Conservation (phyloP, 2,113 vertebrate species). For the Tautogolabrus adspersus region DNA sequence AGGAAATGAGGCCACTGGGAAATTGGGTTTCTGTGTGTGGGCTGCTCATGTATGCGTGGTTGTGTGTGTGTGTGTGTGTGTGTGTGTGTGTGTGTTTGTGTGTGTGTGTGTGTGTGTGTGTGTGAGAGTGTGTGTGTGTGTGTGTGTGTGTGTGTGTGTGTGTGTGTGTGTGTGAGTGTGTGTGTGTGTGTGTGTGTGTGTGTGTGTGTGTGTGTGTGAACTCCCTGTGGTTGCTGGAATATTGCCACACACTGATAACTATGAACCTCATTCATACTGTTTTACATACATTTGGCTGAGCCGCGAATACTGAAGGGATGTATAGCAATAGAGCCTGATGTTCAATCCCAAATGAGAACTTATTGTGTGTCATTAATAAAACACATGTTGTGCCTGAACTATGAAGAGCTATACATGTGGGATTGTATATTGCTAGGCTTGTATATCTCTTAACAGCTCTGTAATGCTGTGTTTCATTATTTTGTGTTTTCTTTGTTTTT, state of each 20-base stretch:
- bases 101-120: background rate
- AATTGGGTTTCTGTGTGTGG: slow-evolving; percentile 54
- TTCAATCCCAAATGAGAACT: slow-evolving; percentile 45
- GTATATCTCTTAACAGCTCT: slow-evolving; percentile 43
- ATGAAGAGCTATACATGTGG: slow-evolving; percentile 44
- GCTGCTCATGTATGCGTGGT: slow-evolving; percentile 8
- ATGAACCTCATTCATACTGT: slow-evolving; percentile 38
- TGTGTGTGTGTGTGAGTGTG: background rate
- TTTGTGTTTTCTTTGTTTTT: background rate
- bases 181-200: slow-evolving; percentile 14
- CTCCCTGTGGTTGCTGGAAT: slow-evolving; percentile 23
- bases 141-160: slow-evolving; percentile 13
- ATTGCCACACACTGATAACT: slow-evolving; percentile 35
- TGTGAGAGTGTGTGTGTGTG: slow-evolving; percentile 15
- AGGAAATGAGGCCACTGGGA: slow-evolving; percentile 75
- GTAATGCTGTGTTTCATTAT: background rate
- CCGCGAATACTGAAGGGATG: slow-evolving; percentile 22
- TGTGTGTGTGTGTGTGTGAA: background rate
- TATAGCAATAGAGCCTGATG: slow-evolving; percentile 36
- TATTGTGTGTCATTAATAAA: slow-evolving; percentile 66
- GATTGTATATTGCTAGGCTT: slow-evolving; percentile 56
- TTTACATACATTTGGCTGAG: slow-evolving; percentile 28
- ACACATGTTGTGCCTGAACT: slow-evolving; percentile 44
- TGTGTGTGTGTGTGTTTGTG: slow-evolving; percentile 6
- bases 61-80: slow-evolving; percentile 5